Conservation (phyloP, 2,888 invertebrate species). For the Drosophila fungiperda region DNA sequence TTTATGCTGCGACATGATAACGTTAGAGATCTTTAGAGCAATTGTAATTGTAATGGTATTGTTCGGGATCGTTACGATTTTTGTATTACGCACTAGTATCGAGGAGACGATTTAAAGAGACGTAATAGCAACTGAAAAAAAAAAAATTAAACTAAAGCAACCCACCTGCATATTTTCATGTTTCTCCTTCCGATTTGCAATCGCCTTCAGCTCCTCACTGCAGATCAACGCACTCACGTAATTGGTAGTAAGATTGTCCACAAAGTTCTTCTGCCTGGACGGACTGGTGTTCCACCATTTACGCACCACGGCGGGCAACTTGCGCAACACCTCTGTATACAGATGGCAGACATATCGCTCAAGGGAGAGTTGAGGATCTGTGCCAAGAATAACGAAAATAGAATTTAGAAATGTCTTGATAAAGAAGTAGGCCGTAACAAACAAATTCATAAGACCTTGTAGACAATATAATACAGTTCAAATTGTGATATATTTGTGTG, state of each 20-base stretch:
- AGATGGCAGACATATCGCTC: slow-evolving; percentile 87
- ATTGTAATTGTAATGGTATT: slow-evolving; percentile 57
- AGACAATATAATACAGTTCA: neutral
- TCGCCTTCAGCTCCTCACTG: slow-evolving; percentile 88
- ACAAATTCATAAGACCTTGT: neutral
- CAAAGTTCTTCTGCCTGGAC: slow-evolving; percentile 87
- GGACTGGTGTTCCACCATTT: slow-evolving; percentile 91
- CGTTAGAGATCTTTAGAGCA: slow-evolving; percentile 64
- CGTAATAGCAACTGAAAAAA: neutral
- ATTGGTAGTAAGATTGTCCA: slow-evolving; percentile 89
- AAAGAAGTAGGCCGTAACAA: slow-evolving; percentile 31
- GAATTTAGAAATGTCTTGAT: slow-evolving; percentile 2
- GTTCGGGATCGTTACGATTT: slow-evolving; percentile 42
- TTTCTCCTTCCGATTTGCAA: slow-evolving; percentile 86
- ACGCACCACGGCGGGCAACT: slow-evolving; percentile 90
- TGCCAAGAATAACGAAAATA: slow-evolving; percentile 26
- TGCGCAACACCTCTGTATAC: slow-evolving; percentile 88
- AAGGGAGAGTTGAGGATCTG: slow-evolving; percentile 71
- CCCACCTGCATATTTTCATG: slow-evolving; percentile 89
- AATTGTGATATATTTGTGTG: slow-evolving; percentile 17
- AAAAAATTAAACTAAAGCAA: neutral
- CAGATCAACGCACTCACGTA: slow-evolving; percentile 90
- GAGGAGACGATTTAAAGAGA: neutral
- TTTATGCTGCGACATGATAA: slow-evolving; percentile 40
- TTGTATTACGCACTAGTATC: slow-evolving; percentile 46